These are phyloP conservation scores for Electrona antarctica DNA, from an alignment of 2,113 vertebrate genomes.

Conservation along the genomic window DNA sequence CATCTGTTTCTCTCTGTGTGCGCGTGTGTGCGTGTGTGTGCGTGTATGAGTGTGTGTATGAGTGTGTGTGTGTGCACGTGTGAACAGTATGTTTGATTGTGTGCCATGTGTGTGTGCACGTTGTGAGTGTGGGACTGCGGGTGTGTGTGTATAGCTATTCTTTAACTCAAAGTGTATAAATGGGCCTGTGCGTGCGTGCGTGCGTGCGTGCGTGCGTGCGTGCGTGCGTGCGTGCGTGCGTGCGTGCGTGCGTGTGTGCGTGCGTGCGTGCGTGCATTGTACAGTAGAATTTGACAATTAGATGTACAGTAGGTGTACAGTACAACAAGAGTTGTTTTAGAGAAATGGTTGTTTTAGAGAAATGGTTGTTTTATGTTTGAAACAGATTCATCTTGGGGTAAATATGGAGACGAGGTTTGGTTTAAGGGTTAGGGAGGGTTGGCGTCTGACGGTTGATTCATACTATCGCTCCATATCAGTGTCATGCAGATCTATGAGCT, in stretches of 20 bases:
- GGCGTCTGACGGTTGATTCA: no score
- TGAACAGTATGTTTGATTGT: neutral
- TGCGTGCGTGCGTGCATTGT: conserved; percentile 10
- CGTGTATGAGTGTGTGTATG: neutral
- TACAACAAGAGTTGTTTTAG: no score
- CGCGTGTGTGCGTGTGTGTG: neutral
- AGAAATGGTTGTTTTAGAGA: neutral
- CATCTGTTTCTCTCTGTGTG: neutral
- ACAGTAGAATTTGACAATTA: no score
- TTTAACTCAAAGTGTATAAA: neutral
- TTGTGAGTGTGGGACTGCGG: neutral
- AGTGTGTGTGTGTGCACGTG: neutral
- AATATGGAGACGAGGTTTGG: no score
- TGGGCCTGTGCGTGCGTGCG: neutral
- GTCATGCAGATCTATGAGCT: no score
- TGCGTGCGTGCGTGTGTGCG: neutral
- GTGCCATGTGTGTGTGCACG: neutral
- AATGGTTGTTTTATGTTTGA: no score
- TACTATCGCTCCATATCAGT: no score
- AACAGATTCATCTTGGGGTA: no score
- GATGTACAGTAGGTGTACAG: no score
- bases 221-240: neutral
- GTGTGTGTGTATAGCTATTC: neutral
- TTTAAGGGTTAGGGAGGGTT: no score
- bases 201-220: neutral